Evolutionary conservation across 2,797 vertebrate species (phyloP).

Genomic region (Salarias fasciatus): DNA sequence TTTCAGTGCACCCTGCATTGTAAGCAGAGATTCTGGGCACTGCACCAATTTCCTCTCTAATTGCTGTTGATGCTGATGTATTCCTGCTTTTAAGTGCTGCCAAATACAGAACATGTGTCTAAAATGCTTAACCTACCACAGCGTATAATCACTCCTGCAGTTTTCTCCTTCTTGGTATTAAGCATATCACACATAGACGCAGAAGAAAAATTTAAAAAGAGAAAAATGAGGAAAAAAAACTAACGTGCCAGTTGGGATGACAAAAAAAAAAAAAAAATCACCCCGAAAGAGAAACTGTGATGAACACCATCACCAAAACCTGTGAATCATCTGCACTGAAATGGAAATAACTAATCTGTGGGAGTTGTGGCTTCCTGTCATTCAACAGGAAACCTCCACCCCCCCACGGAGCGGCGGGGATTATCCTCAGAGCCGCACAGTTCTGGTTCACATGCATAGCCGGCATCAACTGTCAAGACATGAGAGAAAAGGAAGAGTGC

Average conservation of each 20-base stretch:
- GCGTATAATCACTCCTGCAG: too few relatives aligned
- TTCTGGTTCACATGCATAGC: slow-evolving; percentile 50
- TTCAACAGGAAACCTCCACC: slow-evolving; percentile 65
- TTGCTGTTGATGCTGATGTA: too few relatives aligned
- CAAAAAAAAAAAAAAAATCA: too few relatives aligned
- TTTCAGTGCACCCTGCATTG: too few relatives aligned
- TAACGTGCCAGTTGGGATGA: slow-evolving; percentile 21
- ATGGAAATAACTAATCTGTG: slow-evolving; percentile 63
- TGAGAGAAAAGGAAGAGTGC: slow-evolving; percentile 25
- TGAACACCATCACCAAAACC: slow-evolving; percentile 44
- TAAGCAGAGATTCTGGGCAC: too few relatives aligned
- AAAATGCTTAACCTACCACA: too few relatives aligned
- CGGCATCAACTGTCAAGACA: slow-evolving; percentile 46
- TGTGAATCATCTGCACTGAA: slow-evolving; percentile 56
- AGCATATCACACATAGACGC: slow-evolving; percentile 13
- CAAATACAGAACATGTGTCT: too few relatives aligned
- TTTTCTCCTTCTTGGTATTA: too few relatives aligned
- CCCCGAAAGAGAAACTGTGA: slow-evolving; percentile 38
- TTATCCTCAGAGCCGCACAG: slow-evolving; percentile 61
- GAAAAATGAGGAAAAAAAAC: slow-evolving; percentile 3
- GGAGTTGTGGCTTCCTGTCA: slow-evolving; percentile 63
- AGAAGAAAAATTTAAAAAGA: slow-evolving; percentile 29
- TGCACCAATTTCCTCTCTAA: too few relatives aligned
- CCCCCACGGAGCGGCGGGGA: slow-evolving; percentile 55
- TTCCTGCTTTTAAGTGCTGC: too few relatives aligned